These are phyloP conservation scores for Chrysemys picta DNA, from an alignment of 2,113 vertebrate genomes.

Conservation along the genomic window DNA sequence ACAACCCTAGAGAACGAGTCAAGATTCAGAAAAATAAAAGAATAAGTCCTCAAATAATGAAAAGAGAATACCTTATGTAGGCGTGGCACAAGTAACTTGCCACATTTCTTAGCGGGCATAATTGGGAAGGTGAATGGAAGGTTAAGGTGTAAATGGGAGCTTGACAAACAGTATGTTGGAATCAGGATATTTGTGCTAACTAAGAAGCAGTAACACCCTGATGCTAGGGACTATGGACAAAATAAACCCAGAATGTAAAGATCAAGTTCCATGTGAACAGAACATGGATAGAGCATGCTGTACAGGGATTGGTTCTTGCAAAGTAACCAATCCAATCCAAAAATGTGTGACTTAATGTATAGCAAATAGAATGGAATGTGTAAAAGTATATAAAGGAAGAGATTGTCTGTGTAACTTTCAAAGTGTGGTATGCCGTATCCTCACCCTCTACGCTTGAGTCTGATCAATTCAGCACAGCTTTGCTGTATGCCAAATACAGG, in stretches of 20 bases:
- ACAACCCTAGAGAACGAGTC: too few species aligned
- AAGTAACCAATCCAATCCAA: background rate
- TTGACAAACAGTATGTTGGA: background rate
- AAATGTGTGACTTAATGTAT: background rate
- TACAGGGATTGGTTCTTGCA: background rate
- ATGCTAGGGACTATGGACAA: background rate
- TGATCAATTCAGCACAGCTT: background rate
- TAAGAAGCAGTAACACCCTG: background rate
- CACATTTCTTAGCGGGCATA: background rate
- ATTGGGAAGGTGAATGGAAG: background rate
- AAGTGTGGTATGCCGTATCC: background rate
- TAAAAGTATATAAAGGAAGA: background rate
- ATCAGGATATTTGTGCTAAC: background rate
- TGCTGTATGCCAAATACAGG: background rate
- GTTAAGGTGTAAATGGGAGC: background rate
- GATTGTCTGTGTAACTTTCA: background rate
- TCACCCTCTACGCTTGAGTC: background rate
- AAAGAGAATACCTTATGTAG: background rate
- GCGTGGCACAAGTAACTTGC: background rate
- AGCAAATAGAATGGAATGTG: background rate
- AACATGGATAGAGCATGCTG: background rate
- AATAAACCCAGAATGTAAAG: background rate
- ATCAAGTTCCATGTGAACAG: background rate
- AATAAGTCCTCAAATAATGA: accelerated
- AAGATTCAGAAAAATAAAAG: background rate